Evolutionary conservation across 1,140 invertebrate species (phyloP).

Genomic region (Ephestia elutella): DNA sequence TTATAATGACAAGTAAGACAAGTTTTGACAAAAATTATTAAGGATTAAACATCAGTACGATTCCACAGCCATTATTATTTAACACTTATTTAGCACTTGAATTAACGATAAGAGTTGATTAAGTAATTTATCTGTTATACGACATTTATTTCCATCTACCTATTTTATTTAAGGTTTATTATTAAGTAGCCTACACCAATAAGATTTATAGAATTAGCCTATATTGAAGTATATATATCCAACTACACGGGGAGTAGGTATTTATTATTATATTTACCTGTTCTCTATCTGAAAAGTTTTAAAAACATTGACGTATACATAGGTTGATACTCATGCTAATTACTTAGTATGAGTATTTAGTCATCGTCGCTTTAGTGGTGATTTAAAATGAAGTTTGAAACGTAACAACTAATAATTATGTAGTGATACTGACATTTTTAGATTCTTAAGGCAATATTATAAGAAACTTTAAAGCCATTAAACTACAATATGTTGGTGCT

Average conservation of each 20-base stretch:
- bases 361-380: background rate
- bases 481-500: constrained; percentile 1
- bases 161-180: constrained; percentile 10
- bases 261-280: background rate
- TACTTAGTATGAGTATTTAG: background rate
- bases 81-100: constrained; percentile 58
- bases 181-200: background rate
- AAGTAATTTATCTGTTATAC: background rate
- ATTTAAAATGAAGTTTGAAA: too few relatives aligned
- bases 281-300: background rate
- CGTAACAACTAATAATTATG: background rate
- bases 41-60: constrained; percentile 64
- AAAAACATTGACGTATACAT: constrained; percentile 1
- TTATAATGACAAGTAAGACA: constrained; percentile 46
- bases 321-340: background rate
- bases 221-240: constrained; percentile 8
- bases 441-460: background rate
- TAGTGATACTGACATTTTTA: background rate
- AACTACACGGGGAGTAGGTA: background rate
- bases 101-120: constrained; percentile 20
- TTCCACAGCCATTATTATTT: constrained; percentile 70
- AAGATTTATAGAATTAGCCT: constrained; percentile 9
- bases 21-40: constrained; percentile 51
- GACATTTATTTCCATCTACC: constrained; percentile 22
- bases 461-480: constrained; percentile 1